Evolutionary conservation across 2,797 vertebrate species (phyloP).

Genomic region (Sebastes itinus): DNA sequence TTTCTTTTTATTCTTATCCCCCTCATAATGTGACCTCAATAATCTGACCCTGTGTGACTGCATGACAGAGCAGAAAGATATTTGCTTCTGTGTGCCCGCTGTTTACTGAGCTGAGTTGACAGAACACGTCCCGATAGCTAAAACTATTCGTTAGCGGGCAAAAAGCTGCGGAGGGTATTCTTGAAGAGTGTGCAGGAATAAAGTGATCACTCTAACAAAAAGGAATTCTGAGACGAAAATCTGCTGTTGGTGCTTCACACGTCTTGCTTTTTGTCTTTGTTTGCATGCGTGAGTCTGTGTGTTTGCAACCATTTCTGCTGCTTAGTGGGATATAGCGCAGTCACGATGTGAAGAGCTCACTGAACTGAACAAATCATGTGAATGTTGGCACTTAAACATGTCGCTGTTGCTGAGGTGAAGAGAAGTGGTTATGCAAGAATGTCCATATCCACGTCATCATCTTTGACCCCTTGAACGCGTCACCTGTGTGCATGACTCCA

Average conservation of each 20-base stretch:
- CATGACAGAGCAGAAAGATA: conserved; percentile 41
- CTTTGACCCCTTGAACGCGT: neutral
- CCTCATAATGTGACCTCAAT: conserved; percentile 66
- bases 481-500: neutral
- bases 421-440: neutral
- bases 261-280: conserved; percentile 5
- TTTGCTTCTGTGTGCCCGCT: conserved; percentile 17
- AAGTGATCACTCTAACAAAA: conserved; percentile 18
- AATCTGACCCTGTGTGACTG: conserved; percentile 58
- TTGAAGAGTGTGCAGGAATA: conserved; percentile 11
- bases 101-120: conserved; percentile 35
- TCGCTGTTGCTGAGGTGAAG: neutral
- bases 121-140: conserved; percentile 17
- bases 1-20: conserved; percentile 44
- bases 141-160: conserved; percentile 20
- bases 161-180: neutral
- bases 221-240: conserved; percentile 15
- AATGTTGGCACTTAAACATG: conserved; percentile 12
- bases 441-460: neutral
- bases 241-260: neutral
- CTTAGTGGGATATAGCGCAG: neutral
- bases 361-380: conserved; percentile 26
- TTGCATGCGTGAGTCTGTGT: neutral
- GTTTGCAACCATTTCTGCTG: neutral
- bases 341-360: conserved; percentile 7